Percentiles rank a stretch among this genome's conserved stretches.
These are phyloP conservation scores for Pantherophis guttatus DNA, from an alignment of 2,113 vertebrate genomes.

Conservation along the genomic window DNA sequence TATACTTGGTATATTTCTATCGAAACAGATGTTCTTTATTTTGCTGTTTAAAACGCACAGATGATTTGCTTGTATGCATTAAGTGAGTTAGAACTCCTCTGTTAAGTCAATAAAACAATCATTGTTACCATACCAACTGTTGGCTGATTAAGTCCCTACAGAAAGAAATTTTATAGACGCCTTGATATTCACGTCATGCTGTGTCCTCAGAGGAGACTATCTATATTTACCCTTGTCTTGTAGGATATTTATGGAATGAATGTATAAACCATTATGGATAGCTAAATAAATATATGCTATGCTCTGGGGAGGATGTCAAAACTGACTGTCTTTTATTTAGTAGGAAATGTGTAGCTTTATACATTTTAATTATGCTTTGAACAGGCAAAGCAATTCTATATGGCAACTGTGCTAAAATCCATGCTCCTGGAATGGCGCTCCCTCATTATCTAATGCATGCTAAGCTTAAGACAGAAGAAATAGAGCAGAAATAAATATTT, in stretches of 20 bases:
- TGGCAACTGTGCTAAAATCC: too few species aligned
- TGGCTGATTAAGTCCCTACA: slow-evolving; percentile 3
- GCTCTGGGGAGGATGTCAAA: not conserved
- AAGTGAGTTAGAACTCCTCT: not conserved
- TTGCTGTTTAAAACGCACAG: not conserved
- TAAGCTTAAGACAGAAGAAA: not conserved
- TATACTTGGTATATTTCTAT: not conserved
- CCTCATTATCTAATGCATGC: not conserved
- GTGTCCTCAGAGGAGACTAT: not conserved
- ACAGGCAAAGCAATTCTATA: not conserved
- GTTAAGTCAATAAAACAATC: not conserved
- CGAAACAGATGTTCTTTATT: not conserved
- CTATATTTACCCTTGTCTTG: not conserved
- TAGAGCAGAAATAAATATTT: not conserved
- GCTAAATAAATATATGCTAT: not conserved
- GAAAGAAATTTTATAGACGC: not conserved
- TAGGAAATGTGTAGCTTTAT: not conserved
- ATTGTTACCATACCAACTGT: slow-evolving; percentile 2
- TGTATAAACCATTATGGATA: slow-evolving; percentile 14
- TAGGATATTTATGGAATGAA: not conserved
- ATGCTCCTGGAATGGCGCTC: not conserved
- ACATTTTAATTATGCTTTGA: not conserved
- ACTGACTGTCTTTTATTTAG: not conserved
- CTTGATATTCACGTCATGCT: not conserved
- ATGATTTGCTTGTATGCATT: slow-evolving; percentile 14